phyloP scores from a whole-genome alignment of 2,888 invertebrate species.

The Leptinotarsa haldemani region DNA sequence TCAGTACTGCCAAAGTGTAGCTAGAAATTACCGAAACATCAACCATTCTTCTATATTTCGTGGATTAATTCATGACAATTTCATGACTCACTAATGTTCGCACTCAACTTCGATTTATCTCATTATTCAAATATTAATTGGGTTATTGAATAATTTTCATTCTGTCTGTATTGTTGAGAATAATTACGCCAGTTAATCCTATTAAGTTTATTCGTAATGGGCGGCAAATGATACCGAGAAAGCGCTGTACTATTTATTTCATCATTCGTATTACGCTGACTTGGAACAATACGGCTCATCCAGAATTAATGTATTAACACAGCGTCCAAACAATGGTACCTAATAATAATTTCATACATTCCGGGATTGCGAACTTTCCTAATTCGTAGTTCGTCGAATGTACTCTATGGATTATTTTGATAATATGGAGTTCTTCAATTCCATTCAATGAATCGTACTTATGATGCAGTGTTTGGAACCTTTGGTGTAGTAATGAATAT shows the following conservation, averaged over 20 bases:
- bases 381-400: no score
- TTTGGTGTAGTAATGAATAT: no score
- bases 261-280: not conserved
- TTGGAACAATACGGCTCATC: conserved; percentile 2
- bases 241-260: not conserved
- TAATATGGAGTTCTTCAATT: no score
- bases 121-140: not conserved
- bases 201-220: not conserved
- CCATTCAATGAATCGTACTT: no score
- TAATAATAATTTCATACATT: not conserved
- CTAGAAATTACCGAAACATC: no score
- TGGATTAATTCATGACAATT: not conserved
- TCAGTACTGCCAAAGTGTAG: no score
- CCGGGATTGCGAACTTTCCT: no score
- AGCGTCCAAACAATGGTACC: not conserved
- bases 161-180: not conserved
- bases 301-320: not conserved
- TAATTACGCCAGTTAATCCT: not conserved
- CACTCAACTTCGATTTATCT: not conserved
- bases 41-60: no score
- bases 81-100: not conserved
- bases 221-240: not conserved
- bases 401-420: no score
- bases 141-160: not conserved
- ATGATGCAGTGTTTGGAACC: no score